These are phyloP conservation scores for Bellardia bayeri DNA, from an alignment of 2,888 invertebrate species.

Conservation along the genomic window DNA sequence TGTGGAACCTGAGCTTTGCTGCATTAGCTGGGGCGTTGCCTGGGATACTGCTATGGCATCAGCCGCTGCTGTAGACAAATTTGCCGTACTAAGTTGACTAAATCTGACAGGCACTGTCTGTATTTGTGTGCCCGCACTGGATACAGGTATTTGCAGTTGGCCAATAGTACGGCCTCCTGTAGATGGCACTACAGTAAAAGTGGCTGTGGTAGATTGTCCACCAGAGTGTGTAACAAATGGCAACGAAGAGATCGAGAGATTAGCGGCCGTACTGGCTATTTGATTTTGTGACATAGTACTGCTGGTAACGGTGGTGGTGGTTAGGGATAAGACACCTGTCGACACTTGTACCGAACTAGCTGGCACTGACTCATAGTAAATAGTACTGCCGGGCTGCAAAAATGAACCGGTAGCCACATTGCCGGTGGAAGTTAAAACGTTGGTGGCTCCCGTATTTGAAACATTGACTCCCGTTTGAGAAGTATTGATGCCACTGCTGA, in stretches of 20 bases:
- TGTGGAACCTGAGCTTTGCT: conserved; percentile 36
- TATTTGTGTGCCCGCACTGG: conserved; percentile 77
- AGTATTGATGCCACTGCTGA: conserved; percentile 65
- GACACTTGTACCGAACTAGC: conserved; percentile 81
- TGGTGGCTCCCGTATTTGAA: conserved; percentile 70
- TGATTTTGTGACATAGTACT: conserved; percentile 79
- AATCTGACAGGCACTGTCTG: conserved; percentile 80
- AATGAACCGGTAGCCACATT: conserved; percentile 77
- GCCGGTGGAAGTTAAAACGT: conserved; percentile 73
- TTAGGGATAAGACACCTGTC: conserved; percentile 82
- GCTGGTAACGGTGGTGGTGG: conserved; percentile 82
- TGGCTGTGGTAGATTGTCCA: conserved; percentile 80
- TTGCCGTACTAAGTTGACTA: conserved; percentile 77
- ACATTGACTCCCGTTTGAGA: conserved; percentile 71
- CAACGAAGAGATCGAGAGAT: conserved; percentile 79
- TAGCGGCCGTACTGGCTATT: conserved; percentile 75
- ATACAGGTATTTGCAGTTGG: conserved; percentile 80
- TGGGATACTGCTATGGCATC: conserved; percentile 68
- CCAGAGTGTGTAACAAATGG: conserved; percentile 79
- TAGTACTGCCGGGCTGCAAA: conserved; percentile 81
- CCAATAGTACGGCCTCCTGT: conserved; percentile 79
- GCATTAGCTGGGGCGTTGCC: conserved; percentile 70
- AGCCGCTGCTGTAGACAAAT: conserved; percentile 51
- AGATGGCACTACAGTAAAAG: conserved; percentile 83
- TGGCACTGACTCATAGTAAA: conserved; percentile 84